Conservation (phyloP, 2,888 invertebrate species). For the Globia sparganii region DNA sequence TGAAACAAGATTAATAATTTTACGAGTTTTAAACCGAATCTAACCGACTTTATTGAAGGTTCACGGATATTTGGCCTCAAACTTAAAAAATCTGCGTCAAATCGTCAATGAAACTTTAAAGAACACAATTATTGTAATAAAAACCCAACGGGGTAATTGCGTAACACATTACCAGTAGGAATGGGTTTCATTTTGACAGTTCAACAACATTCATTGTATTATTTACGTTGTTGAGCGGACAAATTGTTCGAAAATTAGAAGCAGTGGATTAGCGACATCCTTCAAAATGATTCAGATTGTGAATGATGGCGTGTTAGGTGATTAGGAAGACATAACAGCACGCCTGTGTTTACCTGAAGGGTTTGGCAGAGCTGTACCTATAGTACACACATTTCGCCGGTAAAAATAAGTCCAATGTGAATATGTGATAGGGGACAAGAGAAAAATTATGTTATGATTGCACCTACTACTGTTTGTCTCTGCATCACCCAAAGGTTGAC, state of each 20-base stretch:
- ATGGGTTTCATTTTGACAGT: neutral
- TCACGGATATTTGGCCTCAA: neutral
- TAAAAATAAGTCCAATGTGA: neutral
- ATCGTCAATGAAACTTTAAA: neutral
- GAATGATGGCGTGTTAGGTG: too few relatives aligned
- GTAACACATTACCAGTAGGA: neutral
- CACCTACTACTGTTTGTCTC: too few relatives aligned
- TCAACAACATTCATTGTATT: neutral
- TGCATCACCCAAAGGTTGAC: too few relatives aligned
- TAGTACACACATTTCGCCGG: too few relatives aligned
- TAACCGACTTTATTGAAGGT: neutral
- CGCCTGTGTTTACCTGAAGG: neutral
- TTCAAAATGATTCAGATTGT: neutral
- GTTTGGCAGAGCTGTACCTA: neutral
- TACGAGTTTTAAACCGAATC: neutral
- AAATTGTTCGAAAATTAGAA: neutral
- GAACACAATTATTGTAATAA: neutral
- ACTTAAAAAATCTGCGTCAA: neutral
- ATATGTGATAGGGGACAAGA: neutral
- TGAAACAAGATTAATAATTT: neutral
- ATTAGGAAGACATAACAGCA: neutral
- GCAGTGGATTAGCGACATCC: neutral
- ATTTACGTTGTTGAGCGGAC: neutral
- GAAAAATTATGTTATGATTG: too few relatives aligned
- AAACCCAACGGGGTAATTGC: neutral